Evolutionary conservation across 2,113 vertebrate species (phyloP).

Genomic region (Ovis canadensis): DNA sequence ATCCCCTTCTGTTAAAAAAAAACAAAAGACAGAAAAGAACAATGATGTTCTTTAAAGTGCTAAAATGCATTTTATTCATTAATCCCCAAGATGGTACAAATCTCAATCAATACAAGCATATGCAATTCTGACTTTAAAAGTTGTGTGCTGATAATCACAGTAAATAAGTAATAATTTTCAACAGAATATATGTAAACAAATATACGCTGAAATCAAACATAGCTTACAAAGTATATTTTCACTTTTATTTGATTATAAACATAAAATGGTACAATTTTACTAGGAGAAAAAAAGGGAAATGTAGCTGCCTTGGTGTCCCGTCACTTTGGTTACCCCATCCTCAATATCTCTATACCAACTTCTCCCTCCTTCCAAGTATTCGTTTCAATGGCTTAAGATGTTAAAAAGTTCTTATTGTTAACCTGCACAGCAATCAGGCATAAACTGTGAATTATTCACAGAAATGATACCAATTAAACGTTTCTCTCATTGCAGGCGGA

Average conservation of each 20-base stretch:
- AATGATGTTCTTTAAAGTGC: background rate
- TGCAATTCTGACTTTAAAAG: background rate
- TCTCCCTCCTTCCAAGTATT: background rate
- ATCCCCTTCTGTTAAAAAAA: conserved; percentile 88
- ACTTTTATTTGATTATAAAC: conserved; percentile 17
- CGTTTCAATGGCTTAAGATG: background rate
- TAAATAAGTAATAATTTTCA: conserved; percentile 24
- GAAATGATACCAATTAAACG: background rate
- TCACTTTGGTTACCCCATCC: too few relatives aligned
- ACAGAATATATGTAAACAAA: background rate
- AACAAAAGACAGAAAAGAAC: background rate
- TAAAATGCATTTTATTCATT: background rate
- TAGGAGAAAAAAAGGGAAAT: background rate
- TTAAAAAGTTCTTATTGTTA: background rate
- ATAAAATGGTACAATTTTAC: background rate
- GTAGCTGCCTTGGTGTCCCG: background rate
- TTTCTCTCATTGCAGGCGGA: background rate
- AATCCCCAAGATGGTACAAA: background rate
- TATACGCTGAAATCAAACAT: background rate
- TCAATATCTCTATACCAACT: background rate
- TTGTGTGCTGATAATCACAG: background rate
- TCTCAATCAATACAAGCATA: background rate
- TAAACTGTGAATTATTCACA: background rate
- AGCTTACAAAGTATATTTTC: background rate
- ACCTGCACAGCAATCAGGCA: background rate